Conservation (phyloP, 53 echinoderm and acorn worm species). For the Paelopatides confundens region DNA sequence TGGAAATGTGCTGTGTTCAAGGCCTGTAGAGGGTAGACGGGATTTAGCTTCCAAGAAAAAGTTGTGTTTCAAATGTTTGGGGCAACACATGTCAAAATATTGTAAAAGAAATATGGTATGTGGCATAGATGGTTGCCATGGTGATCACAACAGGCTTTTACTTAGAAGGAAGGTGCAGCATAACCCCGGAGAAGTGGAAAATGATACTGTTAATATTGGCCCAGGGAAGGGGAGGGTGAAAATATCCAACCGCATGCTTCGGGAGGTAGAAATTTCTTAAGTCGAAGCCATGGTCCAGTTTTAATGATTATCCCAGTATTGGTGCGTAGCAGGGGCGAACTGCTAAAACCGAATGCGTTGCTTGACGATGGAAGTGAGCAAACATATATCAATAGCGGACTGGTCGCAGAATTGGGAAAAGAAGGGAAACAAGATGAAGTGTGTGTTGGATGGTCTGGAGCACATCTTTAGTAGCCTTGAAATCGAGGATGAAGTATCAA, state of each 20-base stretch:
- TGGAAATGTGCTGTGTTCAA: slow-evolving; percentile 6
- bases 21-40: not conserved
- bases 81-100: not conserved
- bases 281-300: not conserved
- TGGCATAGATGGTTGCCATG: not conserved
- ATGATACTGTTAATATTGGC: not conserved
- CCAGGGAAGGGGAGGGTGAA: no score
- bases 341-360: slow-evolving; percentile 3
- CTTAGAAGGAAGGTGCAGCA: no score
- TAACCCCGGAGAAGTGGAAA: not conserved
- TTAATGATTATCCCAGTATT: slow-evolving; percentile 12
- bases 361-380: slow-evolving; percentile 46
- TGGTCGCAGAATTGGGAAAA: slow-evolving; percentile 24
- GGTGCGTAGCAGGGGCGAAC: not conserved
- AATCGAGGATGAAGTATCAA: not conserved
- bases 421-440: not conserved
- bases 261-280: not conserved
- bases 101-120: not conserved
- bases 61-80: slow-evolving; percentile 22
- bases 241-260: not conserved
- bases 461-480: not conserved
- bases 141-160: slow-evolving; percentile 21
- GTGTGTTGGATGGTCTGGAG: not conserved
- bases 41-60: not conserved
- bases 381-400: slow-evolving; percentile 34